Base-by-base conservation (phyloP, 2,888 invertebrate genomes). In the Xanthorhoe spadicearia region DNA sequence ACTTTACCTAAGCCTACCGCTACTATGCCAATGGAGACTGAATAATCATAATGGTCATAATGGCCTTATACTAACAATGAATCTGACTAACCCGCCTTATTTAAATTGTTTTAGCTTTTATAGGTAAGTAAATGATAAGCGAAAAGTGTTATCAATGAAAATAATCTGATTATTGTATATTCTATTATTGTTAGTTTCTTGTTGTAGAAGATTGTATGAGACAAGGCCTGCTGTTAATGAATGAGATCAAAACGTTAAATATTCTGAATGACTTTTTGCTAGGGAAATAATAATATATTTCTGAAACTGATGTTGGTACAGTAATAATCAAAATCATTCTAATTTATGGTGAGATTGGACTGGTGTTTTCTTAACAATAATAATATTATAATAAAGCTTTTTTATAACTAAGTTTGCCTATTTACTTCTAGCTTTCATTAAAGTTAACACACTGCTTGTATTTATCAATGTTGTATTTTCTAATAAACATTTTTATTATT, bases 21-120 rank as follows among this genome's bases (percentile, higher is more conserved):
- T 0, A 77, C 71, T 61, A 54, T 85, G 19, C 77, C 82, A 5
- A 90, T 91, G 91, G 90, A 91, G 38, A 87, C 81, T 60, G 87
- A 89, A 64, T 88, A 73, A 81, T 50, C 23, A 28, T 15, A 35
- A n/a, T 23, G n/a, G 15, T 19, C 48, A 48, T 48, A 19, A 18
- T 57, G n/a, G 62, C 46, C 43, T 46, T 32, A 17, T 35, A 53
- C 17, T 53, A 28, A 57, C 28, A 18, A 49, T 43, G 51, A 52
- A 59, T 59, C 59, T 59, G 23, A 59, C 59, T 51, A 52, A 38
- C 50, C 35, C 18, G 18, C 17, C 10, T 49, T 19, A 19, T 38
- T 43, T 13, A 38, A 55, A 23, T 52, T 58, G 35, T 51, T 59
- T 23, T 50, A 59, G 19, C 19, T 51, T 38, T 59, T 59, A 57